A percentile compares a stretch with the other conserved stretches of the same genome.
Evolutionary conservation across 2,888 invertebrate genomes (phyloP).

Genomic region (Tuta absoluta): DNA sequence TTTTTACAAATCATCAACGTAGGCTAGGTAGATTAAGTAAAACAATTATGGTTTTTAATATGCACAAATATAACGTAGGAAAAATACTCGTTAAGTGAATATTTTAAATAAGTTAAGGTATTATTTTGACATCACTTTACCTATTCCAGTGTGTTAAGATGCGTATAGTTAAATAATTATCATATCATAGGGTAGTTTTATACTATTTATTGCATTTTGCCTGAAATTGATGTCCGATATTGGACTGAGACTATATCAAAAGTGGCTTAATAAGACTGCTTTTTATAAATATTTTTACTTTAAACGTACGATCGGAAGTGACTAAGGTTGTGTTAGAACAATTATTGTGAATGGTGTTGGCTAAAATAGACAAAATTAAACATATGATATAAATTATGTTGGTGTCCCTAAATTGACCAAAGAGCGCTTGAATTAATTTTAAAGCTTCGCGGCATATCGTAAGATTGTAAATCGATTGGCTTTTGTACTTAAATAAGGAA

Average conservation of each 20-base stretch:
- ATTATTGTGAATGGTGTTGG: conserved; percentile 21
- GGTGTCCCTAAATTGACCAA: conserved; percentile 58
- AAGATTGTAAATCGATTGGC: conserved; percentile 39
- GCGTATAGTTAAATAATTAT: conserved; percentile 33
- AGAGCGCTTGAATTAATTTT: conserved; percentile 59
- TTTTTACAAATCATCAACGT: conserved; percentile 31
- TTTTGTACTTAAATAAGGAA: conserved; percentile 30
- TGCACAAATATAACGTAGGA: conserved; percentile 31
- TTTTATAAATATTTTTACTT: conserved; percentile 39
- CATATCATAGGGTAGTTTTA: conserved; percentile 47
- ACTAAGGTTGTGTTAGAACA: conserved; percentile 45
- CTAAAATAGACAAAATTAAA: conserved; percentile 1
- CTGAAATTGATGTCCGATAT: not conserved
- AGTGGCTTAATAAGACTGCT: conserved; percentile 39
- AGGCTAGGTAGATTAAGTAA: conserved; percentile 26
- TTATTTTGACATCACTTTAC: not conserved
- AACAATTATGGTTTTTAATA: conserved; percentile 26
- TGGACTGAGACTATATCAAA: conserved; percentile 6
- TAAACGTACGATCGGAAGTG: conserved; percentile 33
- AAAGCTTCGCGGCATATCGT: conserved; percentile 50
- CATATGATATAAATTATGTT: conserved; percentile 18
- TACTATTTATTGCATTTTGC: conserved; percentile 39
- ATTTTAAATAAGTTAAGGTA: not conserved
- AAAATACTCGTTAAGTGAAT: conserved; percentile 11
- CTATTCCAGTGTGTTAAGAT: conserved; percentile 22